These are phyloP conservation scores for Coelogynopora nodosa DNA, from an alignment of 2,888 invertebrate species.

Conservation along the genomic window DNA sequence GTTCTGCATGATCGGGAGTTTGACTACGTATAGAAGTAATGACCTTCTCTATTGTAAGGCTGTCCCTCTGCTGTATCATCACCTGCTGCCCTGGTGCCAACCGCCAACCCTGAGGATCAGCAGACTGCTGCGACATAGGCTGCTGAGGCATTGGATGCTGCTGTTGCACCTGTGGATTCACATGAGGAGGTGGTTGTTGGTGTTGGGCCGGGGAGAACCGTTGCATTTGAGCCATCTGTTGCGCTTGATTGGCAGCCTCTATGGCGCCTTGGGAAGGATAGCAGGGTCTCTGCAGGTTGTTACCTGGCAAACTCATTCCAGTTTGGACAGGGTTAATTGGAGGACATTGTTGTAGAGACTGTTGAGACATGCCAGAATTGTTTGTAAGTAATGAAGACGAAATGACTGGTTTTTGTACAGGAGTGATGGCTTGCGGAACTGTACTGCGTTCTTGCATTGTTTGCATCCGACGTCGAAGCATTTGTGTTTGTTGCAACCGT, in stretches of 20 bases:
- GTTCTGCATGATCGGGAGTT: background rate
- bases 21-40: background rate
- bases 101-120: background rate
- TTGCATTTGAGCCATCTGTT: slow-evolving; percentile 20
- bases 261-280: background rate
- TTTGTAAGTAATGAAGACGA: too few relatives aligned
- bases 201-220: background rate
- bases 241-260: slow-evolving; percentile 10
- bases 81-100: background rate
- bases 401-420: too few relatives aligned
- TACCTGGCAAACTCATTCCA: background rate
- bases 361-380: background rate
- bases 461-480: slow-evolving; percentile 63
- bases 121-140: background rate
- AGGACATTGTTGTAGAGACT: background rate
- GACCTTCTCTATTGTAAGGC: background rate
- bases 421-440: slow-evolving; percentile 21
- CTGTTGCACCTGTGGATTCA: background rate
- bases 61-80: background rate
- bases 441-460: slow-evolving; percentile 38
- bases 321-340: background rate
- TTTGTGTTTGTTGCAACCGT: slow-evolving; percentile 76
- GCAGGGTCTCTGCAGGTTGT: background rate
- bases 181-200: background rate
- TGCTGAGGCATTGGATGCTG: background rate